Evolutionary conservation across 2,888 invertebrate species (phyloP).

Genomic region (Trypoxylon attenuatum): DNA sequence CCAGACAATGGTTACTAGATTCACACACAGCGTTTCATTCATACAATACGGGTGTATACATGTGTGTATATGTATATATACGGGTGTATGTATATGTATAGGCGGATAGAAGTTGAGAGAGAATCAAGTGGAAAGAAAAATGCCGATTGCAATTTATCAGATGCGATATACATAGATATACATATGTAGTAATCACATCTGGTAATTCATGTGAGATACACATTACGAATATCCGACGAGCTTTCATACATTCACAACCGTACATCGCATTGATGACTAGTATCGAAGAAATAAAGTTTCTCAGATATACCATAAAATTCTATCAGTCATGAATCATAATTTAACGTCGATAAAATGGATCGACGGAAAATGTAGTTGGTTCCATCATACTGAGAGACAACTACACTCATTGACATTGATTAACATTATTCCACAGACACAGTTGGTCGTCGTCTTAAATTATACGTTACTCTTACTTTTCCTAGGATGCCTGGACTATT

Average conservation of each 20-base stretch:
- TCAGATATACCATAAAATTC: background rate
- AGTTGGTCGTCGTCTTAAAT: too few species aligned
- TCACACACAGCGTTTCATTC: conserved; percentile 30
- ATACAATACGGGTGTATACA: conserved; percentile 20
- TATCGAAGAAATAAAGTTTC: conserved; percentile 23
- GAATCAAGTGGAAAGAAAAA: too few species aligned
- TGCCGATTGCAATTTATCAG: too few species aligned
- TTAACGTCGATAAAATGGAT: background rate
- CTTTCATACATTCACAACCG: conserved; percentile 11
- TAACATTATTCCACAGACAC: too few species aligned
- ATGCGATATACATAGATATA: too few species aligned
- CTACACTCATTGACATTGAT: background rate
- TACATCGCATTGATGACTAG: conserved; percentile 43
- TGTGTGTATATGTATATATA: conserved; percentile 9
- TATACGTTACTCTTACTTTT: background rate
- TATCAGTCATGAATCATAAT: background rate
- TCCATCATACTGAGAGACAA: background rate
- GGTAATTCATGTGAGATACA: too few species aligned
- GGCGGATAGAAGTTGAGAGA: background rate
- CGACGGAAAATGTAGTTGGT: background rate
- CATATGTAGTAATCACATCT: too few species aligned
- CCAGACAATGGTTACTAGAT: conserved; percentile 31
- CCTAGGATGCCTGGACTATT: background rate
- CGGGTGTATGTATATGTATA: background rate
- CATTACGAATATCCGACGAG: background rate